A percentile compares a stretch with the other conserved stretches of the same genome.
Conservation (phyloP, 2,888 invertebrate species). For the Onthophagus sagittarius region DNA sequence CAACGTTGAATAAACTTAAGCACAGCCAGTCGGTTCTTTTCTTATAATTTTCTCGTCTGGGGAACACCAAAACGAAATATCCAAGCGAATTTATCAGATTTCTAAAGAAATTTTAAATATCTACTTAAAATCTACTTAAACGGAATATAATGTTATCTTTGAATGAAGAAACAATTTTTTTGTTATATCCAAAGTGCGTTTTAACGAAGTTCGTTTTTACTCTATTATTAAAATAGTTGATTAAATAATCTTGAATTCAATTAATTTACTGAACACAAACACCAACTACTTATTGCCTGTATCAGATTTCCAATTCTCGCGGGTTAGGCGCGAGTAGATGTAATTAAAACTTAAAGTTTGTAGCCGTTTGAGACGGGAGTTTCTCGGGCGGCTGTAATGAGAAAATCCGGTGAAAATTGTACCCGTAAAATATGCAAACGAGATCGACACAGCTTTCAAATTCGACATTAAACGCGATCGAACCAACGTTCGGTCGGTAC, state of each 20-base stretch:
- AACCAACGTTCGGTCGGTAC: background rate
- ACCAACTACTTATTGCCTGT: constrained; percentile 1
- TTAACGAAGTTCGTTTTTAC: no score
- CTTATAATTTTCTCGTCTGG: background rate
- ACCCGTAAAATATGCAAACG: background rate
- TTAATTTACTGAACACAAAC: background rate
- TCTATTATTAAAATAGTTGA: background rate
- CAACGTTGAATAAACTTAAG: background rate
- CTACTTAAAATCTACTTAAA: no score
- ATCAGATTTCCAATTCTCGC: constrained; percentile 7
- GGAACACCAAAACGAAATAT: background rate
- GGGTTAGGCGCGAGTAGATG: background rate
- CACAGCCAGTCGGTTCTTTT: background rate
- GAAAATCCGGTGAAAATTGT: background rate
- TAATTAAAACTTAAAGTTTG: background rate
- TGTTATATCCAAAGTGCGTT: no score
- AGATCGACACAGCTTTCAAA: background rate
- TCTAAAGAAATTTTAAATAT: no score
- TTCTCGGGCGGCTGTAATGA: background rate
- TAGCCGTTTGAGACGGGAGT: background rate
- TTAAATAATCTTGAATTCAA: background rate
- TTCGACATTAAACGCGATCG: background rate
- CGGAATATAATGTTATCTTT: no score
- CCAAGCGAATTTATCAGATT: background rate
- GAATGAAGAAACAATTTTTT: no score